phyloP scores from a whole-genome alignment of 2,113 vertebrate genomes.

The Halcyon senegalensis region DNA sequence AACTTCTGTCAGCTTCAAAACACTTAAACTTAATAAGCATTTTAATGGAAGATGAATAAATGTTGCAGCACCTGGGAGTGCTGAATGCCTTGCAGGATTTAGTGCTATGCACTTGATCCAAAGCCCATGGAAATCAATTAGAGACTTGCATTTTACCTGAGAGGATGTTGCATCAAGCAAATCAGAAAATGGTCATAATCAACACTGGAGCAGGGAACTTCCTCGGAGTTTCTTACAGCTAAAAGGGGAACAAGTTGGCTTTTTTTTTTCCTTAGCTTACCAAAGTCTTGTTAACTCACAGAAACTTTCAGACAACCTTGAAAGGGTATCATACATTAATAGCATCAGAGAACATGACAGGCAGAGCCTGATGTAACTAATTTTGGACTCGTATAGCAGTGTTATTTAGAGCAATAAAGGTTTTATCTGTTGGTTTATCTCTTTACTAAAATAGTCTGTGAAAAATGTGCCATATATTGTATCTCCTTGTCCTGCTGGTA shows the following conservation, averaged over 20 bases:
- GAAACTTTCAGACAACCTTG: slow-evolving; percentile 29
- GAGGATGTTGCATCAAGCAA: background rate
- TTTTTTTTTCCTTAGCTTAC: background rate
- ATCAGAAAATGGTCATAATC: background rate
- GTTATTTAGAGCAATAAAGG: slow-evolving; percentile 21
- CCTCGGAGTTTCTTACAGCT: background rate
- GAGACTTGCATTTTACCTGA: background rate
- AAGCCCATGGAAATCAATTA: background rate
- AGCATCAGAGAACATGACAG: slow-evolving; percentile 14
- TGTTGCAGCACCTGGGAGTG: background rate
- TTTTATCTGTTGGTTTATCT: slow-evolving; percentile 32
- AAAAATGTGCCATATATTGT: background rate
- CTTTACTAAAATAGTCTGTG: background rate
- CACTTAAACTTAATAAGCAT: background rate
- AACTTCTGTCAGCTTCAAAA: background rate
- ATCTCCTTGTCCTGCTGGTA: background rate
- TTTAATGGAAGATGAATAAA: background rate
- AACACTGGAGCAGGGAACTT: background rate
- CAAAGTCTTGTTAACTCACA: background rate
- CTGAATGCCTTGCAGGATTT: background rate
- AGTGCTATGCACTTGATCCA: background rate
- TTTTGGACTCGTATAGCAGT: slow-evolving; percentile 4
- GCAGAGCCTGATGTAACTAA: slow-evolving; percentile 19
- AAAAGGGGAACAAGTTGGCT: background rate
- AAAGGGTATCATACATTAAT: background rate